Evolutionary conservation across 2,888 invertebrate genomes (phyloP).

Genomic region (Itoplectis maculator): DNA sequence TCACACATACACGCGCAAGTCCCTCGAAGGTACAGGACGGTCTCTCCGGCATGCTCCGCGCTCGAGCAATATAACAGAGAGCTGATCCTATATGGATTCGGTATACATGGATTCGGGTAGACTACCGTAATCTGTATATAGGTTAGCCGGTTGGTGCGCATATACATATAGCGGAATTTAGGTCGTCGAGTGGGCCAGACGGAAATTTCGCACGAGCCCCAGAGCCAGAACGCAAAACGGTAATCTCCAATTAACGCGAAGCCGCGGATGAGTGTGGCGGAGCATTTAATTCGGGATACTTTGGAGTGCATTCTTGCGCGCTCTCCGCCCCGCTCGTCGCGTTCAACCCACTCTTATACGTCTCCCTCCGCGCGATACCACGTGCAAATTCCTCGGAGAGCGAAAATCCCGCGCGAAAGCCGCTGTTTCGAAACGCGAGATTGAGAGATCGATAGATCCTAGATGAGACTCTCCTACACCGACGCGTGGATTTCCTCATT

Average conservation of each 20-base stretch:
- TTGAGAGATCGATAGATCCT: constrained; percentile 51
- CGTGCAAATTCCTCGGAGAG: constrained; percentile 38
- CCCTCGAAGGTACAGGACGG: constrained; percentile 17
- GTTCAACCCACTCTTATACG: constrained; percentile 23
- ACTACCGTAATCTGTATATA: constrained; percentile 29
- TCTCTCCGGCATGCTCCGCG: constrained; percentile 14
- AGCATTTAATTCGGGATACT: constrained; percentile 64
- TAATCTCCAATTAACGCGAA: constrained; percentile 66
- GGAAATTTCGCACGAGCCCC: constrained; percentile 58
- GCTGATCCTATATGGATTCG: constrained; percentile 41
- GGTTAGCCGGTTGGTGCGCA: constrained; percentile 35
- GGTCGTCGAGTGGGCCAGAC: constrained; percentile 59
- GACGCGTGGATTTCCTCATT: background rate
- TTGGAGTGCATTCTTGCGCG: constrained; percentile 55
- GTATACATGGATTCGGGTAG: background rate
- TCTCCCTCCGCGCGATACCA: constrained; percentile 20
- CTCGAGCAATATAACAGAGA: constrained; percentile 21
- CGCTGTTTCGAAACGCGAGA: constrained; percentile 42
- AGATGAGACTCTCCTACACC: constrained; percentile 16
- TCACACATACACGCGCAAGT: background rate
- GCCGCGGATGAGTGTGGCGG: constrained; percentile 58
- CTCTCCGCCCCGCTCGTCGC: constrained; percentile 33
- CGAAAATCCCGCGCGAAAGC: constrained; percentile 28
- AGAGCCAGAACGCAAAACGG: constrained; percentile 48
- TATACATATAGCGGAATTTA: constrained; percentile 59